These are phyloP conservation scores for Helicoverpa assulta DNA, from an alignment of 2,888 invertebrate species.

Conservation along the genomic window DNA sequence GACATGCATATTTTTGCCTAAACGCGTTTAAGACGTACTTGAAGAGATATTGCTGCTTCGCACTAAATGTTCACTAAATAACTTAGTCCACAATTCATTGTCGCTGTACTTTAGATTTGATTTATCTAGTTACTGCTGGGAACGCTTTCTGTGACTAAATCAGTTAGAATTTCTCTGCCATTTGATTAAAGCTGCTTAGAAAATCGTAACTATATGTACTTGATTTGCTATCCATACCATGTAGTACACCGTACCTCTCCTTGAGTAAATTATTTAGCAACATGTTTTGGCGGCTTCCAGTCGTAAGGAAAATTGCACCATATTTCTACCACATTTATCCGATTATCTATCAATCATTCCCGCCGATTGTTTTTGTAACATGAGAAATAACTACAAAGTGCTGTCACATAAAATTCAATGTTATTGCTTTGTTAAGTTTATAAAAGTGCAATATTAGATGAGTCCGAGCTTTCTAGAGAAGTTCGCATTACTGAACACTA, in stretches of 20 bases:
- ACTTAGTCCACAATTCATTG: too few relatives aligned
- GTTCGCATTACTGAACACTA: constrained; percentile 20
- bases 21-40: too few relatives aligned
- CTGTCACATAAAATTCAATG: not conserved
- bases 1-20: too few relatives aligned
- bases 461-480: constrained; percentile 35
- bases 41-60: too few relatives aligned
- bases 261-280: not conserved
- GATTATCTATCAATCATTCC: not conserved
- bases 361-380: constrained; percentile 1
- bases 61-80: too few relatives aligned
- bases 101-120: not conserved
- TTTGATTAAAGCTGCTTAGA: not conserved
- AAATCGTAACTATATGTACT: not conserved
- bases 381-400: not conserved
- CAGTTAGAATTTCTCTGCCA: not conserved
- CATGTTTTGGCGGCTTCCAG: not conserved
- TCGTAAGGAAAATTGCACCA: not conserved
- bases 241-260: not conserved
- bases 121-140: not conserved
- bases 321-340: not conserved
- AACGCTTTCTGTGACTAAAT: not conserved
- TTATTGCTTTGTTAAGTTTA: constrained; percentile 16
- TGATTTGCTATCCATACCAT: not conserved
- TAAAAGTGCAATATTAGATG: constrained; percentile 43